phyloP scores from a whole-genome alignment of 2,797 vertebrate genomes.

The Micrastur ruficollis region DNA sequence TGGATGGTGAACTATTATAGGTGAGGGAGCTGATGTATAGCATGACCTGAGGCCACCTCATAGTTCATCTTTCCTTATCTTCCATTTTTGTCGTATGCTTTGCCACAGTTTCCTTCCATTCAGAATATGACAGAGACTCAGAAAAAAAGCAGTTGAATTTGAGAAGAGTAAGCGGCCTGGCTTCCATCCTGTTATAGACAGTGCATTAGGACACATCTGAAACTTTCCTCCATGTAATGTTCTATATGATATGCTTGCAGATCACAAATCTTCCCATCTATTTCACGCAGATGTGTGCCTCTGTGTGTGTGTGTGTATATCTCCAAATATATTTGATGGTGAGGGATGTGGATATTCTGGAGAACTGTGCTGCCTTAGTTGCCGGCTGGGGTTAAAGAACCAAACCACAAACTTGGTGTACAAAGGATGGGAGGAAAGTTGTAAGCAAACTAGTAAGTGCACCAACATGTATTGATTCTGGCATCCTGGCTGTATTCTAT shows the following conservation, averaged over 20 bases:
- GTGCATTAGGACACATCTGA: not conserved
- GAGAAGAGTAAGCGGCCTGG: not conserved
- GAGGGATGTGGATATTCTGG: not conserved
- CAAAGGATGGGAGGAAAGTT: not conserved
- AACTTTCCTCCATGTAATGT: not conserved
- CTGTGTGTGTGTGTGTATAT: fast-evolving
- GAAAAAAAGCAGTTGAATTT: not conserved
- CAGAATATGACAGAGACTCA: not conserved
- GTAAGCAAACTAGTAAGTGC: not conserved
- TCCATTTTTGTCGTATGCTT: not conserved
- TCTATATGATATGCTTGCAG: not conserved
- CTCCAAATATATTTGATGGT: not conserved
- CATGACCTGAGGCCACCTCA: not conserved
- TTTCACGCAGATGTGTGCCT: not conserved
- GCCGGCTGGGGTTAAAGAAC: not conserved
- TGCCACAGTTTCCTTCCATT: not conserved
- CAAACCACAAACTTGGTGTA: not conserved
- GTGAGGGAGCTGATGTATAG: not conserved
- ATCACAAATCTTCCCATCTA: not conserved
- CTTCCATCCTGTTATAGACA: not conserved
- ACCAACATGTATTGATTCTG: not conserved
- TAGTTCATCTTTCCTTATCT: not conserved
- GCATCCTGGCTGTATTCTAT: not conserved
- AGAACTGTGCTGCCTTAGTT: not conserved
- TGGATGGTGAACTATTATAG: not conserved